phyloP scores from a whole-genome alignment of 2,797 vertebrate genomes.

The Diglossa cyanea region DNA sequence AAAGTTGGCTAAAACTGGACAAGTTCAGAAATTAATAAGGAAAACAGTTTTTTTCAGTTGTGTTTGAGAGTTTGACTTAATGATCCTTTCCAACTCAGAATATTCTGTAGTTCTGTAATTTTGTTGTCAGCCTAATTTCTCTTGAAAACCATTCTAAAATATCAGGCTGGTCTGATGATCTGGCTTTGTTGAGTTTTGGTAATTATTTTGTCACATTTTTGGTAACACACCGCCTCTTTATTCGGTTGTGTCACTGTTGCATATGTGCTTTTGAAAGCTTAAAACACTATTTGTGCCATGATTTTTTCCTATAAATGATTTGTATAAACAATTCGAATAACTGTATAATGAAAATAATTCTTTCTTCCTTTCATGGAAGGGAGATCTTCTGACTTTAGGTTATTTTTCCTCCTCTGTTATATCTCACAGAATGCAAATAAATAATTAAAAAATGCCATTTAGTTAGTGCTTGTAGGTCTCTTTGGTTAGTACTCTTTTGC shows the following conservation, averaged over 20 bases:
- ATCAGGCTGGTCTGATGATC: no score
- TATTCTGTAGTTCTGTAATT: not conserved
- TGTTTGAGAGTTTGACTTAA: not conserved
- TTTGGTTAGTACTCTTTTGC: not conserved
- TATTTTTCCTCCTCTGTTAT: not conserved
- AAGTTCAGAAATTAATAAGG: not conserved
- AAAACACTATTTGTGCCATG: not conserved
- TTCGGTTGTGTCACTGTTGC: not conserved
- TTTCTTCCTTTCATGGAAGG: not conserved
- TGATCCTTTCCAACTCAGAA: not conserved
- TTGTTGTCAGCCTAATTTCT: not conserved
- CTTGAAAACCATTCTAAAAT: not conserved
- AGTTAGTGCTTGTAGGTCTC: not conserved
- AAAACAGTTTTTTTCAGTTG: not conserved
- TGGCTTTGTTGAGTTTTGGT: not conserved
- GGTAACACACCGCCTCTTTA: rapidly evolving
- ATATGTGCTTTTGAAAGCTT: not conserved
- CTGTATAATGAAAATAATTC: not conserved
- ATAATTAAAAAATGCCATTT: not conserved
- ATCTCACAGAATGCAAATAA: not conserved
- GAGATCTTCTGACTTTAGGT: not conserved
- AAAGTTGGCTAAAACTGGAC: not conserved
- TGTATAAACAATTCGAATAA: not conserved
- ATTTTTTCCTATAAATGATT: not conserved
- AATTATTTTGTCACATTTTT: not conserved